phyloP scores from a whole-genome alignment of 2,888 invertebrate species.

The Leucophenga montana region DNA sequence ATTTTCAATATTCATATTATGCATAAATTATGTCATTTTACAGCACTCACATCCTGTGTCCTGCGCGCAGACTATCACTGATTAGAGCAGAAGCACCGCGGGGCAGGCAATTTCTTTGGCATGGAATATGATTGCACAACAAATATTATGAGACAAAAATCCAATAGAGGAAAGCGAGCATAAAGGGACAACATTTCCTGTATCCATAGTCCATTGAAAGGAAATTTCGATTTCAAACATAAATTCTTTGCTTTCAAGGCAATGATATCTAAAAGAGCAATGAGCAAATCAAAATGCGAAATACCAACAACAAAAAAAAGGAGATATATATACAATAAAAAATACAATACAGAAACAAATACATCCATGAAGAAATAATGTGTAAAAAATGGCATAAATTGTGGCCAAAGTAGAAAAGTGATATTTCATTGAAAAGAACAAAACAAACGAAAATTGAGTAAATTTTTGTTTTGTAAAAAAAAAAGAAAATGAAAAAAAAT shows the following conservation, averaged over 20 bases:
- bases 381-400: neutral
- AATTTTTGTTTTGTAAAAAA: neutral
- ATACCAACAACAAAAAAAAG: neutral
- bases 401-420: slow-evolving; percentile 16
- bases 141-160: neutral
- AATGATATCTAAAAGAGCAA: neutral
- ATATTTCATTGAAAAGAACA: slow-evolving; percentile 10
- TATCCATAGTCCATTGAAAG: too few species aligned
- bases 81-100: too few species aligned
- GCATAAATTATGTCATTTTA: slow-evolving; percentile 23
- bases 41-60: too few species aligned
- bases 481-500: neutral
- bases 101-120: too few species aligned
- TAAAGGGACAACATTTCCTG: too few species aligned
- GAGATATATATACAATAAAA: neutral
- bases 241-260: slow-evolving; percentile 9
- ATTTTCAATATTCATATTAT: slow-evolving; percentile 14
- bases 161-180: too few species aligned
- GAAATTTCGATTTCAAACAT: too few species aligned
- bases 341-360: neutral
- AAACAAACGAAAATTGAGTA: slow-evolving; percentile 15
- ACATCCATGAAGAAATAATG: neutral
- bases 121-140: too few species aligned
- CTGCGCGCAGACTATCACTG: neutral
- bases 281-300: slow-evolving; percentile 18